Percentiles rank a stretch among this genome's conserved stretches.
Conservation (phyloP, 1,140 invertebrate genomes). For the Drosophila bifasciata region DNA sequence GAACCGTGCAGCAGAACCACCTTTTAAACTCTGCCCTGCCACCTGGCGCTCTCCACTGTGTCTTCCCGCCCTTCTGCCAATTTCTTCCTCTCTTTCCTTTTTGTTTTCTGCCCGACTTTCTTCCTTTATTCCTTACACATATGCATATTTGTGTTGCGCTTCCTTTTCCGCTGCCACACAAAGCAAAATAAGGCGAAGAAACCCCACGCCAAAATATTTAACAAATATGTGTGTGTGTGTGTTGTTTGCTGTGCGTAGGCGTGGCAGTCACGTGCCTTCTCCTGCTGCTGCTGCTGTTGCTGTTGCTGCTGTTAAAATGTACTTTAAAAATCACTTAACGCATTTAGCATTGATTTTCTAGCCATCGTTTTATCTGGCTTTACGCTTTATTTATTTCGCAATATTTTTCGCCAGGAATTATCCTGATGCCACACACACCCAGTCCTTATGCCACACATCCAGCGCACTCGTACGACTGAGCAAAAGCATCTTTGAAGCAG, state of each 20-base stretch:
- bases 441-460: constrained; percentile 19
- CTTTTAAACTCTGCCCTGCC: not conserved
- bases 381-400: constrained; percentile 67
- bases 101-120: too few relatives aligned
- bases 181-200: constrained; percentile 24
- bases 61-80: constrained; percentile 54
- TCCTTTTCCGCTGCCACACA: constrained; percentile 8
- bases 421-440: not conserved
- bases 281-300: constrained; percentile 34
- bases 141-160: constrained; percentile 5
- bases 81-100: constrained; percentile 15
- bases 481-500: constrained; percentile 7
- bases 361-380: constrained; percentile 64
- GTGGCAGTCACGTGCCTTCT: constrained; percentile 30
- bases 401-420: constrained; percentile 58
- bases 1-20: not conserved
- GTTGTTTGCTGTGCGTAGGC: not conserved
- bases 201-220: constrained; percentile 32
- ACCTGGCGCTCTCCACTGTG: constrained; percentile 4
- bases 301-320: constrained; percentile 43
- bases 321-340: constrained; percentile 82
- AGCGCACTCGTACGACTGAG: not conserved
- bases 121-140: not conserved
- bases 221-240: constrained; percentile 21
- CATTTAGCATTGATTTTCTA: constrained; percentile 74